Evolutionary conservation across 2,888 invertebrate species (phyloP).

Genomic region (Lasioglossum lativentre): DNA sequence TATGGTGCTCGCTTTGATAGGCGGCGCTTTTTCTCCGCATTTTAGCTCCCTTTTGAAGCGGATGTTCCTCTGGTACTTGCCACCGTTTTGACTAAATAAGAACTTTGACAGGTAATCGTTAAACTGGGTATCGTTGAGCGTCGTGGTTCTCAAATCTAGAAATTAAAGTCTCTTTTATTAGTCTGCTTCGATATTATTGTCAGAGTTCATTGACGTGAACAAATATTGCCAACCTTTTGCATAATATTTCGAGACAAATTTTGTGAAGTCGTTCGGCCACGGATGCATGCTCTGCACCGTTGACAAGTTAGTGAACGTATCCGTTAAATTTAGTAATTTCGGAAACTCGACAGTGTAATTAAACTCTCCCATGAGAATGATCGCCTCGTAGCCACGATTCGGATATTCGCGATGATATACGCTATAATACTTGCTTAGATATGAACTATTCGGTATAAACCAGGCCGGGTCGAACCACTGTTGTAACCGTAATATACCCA

Average conservation of each 20-base stretch:
- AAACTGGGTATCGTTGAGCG: conserved; percentile 86
- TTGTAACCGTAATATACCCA: conserved; percentile 88
- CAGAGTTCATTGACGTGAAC: background rate
- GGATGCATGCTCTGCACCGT: conserved; percentile 86
- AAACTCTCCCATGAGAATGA: conserved; percentile 88
- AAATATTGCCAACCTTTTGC: conserved; percentile 84
- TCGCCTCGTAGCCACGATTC: conserved; percentile 87
- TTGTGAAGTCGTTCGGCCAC: conserved; percentile 89
- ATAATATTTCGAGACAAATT: conserved; percentile 87
- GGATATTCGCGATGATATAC: conserved; percentile 88
- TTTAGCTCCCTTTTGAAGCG: conserved; percentile 87
- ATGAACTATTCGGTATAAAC: conserved; percentile 91
- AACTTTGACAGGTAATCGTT: conserved; percentile 89
- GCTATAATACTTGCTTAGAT: conserved; percentile 87
- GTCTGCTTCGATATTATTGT: background rate
- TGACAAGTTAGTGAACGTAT: conserved; percentile 85
- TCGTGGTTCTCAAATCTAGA: conserved; percentile 85
- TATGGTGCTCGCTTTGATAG: conserved; percentile 87
- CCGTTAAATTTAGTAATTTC: conserved; percentile 86
- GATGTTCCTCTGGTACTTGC: conserved; percentile 89
- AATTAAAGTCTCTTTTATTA: conserved; percentile 13
- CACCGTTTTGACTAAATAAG: conserved; percentile 89
- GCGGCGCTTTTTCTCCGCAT: conserved; percentile 88
- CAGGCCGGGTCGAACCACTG: conserved; percentile 92
- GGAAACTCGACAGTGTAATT: conserved; percentile 88